Base-by-base conservation (phyloP, 2,888 invertebrate species). In the Drosophila borborema region DNA sequence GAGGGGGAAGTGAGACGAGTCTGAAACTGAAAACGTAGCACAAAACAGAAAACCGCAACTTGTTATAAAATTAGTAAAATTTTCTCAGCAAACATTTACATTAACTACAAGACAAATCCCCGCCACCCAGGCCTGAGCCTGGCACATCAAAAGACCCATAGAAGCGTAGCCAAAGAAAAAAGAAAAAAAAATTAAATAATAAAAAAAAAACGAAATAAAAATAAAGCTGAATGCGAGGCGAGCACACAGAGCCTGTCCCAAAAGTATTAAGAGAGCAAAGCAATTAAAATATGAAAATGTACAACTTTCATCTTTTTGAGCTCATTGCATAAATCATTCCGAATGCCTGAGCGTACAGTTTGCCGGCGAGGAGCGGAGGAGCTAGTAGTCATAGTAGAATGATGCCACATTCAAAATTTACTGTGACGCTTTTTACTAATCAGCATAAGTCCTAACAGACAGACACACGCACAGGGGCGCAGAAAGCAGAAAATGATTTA, bases 261-360 rank as follows among this genome's bases (percentile, higher is more conserved):
- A 80, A 82, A 87, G 84, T 86, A 84, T 87, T 86, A 90, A 82
- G 80, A 89, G 89, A 90, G 86, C 89, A 90, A 91, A 90, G 90
- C 90, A 90, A 90, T 90, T 90, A 90, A 90, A 91, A 90, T 90
- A 90, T 91, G 89, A 91, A 90, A 88, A 84, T 89, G 81, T 86
- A 88, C 81, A 90, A 90, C 90, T 89, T 89, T 89, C 88, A 89
- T 89, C 90, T 89, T 89, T 89, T 80, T 80, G 82, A 81, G 85
- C 82, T 85, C 89, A 90, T 88, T 90, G 81, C 86, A 86, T 89
- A 89, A 89, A 89, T 89, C 88, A 89, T 89, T 84, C 74, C 83
- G 77, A 87, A 77, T 87, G 88, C 82, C 82, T 80, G 88, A 75
- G 64, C 76, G 61, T 66, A 64, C 64, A 68, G 46, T 64, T 67